These are phyloP conservation scores for Chymomyza costata DNA, from an alignment of 1,140 invertebrate genomes.

Conservation along the genomic window DNA sequence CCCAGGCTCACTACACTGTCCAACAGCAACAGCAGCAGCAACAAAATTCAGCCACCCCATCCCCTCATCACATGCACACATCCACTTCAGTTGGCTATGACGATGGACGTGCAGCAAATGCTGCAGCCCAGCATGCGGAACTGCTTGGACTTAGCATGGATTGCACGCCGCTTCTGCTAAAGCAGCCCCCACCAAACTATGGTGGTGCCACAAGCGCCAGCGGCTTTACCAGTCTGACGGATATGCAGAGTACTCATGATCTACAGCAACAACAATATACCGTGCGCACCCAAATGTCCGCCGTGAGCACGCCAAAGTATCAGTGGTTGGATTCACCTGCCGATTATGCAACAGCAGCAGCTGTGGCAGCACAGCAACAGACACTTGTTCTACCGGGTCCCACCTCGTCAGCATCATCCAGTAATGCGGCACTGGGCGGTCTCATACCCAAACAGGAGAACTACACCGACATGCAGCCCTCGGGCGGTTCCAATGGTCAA, in stretches of 20 bases:
- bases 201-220: slow-evolving; percentile 53
- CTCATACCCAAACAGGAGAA: slow-evolving; percentile 86
- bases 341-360: slow-evolving; percentile 56
- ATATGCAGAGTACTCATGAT: slow-evolving; percentile 61
- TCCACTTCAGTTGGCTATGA: slow-evolving; percentile 72
- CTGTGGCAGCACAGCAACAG: slow-evolving; percentile 57
- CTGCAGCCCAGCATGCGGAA: slow-evolving; percentile 76
- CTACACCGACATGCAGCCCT: slow-evolving; percentile 61
- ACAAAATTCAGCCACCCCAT: slow-evolving; percentile 57
- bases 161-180: slow-evolving; percentile 75
- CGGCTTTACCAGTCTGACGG: slow-evolving; percentile 56
- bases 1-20: slow-evolving; percentile 73
- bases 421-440: slow-evolving; percentile 68
- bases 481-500: slow-evolving; percentile 31
- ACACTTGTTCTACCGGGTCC: slow-evolving; percentile 77
- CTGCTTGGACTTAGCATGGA: slow-evolving; percentile 80
- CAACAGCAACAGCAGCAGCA: slow-evolving; percentile 60
- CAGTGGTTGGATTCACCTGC: slow-evolving; percentile 79
- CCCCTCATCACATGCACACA: slow-evolving; percentile 68
- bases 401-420: slow-evolving; percentile 76
- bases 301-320: slow-evolving; percentile 76
- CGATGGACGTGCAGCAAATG: slow-evolving; percentile 47
- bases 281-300: slow-evolving; percentile 57
- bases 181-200: slow-evolving; percentile 77
- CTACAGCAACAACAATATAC: slow-evolving; percentile 60